Base-by-base conservation (phyloP, 2,888 invertebrate species). In the Lacanobia wlatinum region DNA sequence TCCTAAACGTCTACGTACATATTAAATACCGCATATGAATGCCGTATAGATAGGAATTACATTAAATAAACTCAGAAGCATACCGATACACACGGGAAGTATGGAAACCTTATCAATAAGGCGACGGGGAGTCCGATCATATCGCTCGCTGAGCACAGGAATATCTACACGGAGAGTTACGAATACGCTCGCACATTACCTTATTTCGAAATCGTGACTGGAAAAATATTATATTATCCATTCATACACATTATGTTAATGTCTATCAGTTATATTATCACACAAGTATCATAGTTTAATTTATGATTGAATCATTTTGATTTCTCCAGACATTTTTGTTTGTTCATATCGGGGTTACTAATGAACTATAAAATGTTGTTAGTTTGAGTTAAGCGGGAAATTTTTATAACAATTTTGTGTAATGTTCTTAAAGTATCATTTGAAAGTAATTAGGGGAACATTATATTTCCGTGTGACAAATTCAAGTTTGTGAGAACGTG, bases 41-140 rank as follows among this genome's bases (percentile, higher is more conserved):
- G 78, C 84, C 84, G 84, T 83, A 87, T 78, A 89, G 87, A 90
- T 88, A 90, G 89, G 91, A 92, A 92, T 94, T 92, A 94, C 90
- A 93, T 93, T 92, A 93, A 93, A 93, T 94, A 94, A 94, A 94
- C 91, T 93, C 94, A 94, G 95, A 90, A 94, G 94, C 95, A 94
- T 94, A 93, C 92, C 93, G 82, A 92, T 93, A 93, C 91, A 94
- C 91, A 92, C 92, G 93, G 95, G 94, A 95, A 94, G 94, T 95
- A 95, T 94, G 93, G 94, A 94, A 94, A 93, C 92, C 92, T 95
- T 95, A 96, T 95, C 95, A 95, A 95, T 95, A 95, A 95, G 94
- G 90, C 95, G 89, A 91, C 95, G 94, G 95, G 95, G 95, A 88
- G 94, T 93, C 94, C 92, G 95, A 95, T 95, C 92, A 90, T 93